Evolutionary conservation across 1,140 invertebrate species (phyloP).

Genomic region (Cherax destructor): DNA sequence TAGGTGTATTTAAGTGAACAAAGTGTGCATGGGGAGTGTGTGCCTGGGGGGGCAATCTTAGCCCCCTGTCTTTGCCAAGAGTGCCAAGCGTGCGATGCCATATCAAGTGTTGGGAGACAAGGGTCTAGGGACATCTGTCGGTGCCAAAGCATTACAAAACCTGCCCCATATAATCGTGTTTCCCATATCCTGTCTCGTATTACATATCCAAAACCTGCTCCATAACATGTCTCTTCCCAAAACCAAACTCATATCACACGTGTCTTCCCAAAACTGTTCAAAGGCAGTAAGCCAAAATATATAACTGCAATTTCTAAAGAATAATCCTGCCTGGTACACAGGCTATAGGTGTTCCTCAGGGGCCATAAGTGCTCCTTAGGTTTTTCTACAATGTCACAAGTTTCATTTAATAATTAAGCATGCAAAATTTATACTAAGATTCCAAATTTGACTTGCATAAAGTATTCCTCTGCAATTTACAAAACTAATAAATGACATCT

Average conservation of each 20-base stretch:
- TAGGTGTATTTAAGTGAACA: conserved; percentile 40
- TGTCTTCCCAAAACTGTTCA: conserved; percentile 37
- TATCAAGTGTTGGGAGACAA: conserved; percentile 57
- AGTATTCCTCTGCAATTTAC: too few relatives aligned
- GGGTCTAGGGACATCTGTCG: conserved; percentile 53
- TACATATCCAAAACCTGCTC: too few relatives aligned
- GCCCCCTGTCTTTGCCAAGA: conserved; percentile 39
- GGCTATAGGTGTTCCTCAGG: too few relatives aligned
- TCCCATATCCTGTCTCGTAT: too few relatives aligned
- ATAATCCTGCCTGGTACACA: too few relatives aligned
- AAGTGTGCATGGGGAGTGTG: conserved; percentile 16
- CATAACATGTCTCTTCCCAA: too few relatives aligned
- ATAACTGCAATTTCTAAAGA: background rate
- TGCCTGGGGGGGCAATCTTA: background rate
- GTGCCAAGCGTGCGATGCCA: conserved; percentile 66
- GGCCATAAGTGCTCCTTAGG: too few relatives aligned
- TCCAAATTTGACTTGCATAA: too few relatives aligned
- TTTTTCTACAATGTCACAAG: too few relatives aligned
- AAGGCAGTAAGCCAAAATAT: conserved; percentile 30
- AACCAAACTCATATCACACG: background rate
- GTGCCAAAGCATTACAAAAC: conserved; percentile 66
- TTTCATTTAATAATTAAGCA: too few relatives aligned
- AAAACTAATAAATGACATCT: too few relatives aligned
- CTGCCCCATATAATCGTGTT: background rate
- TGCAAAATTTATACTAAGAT: too few relatives aligned